Evolutionary conservation across 1,140 invertebrate genomes (phyloP).

Genomic region (Megalopta genalis): DNA sequence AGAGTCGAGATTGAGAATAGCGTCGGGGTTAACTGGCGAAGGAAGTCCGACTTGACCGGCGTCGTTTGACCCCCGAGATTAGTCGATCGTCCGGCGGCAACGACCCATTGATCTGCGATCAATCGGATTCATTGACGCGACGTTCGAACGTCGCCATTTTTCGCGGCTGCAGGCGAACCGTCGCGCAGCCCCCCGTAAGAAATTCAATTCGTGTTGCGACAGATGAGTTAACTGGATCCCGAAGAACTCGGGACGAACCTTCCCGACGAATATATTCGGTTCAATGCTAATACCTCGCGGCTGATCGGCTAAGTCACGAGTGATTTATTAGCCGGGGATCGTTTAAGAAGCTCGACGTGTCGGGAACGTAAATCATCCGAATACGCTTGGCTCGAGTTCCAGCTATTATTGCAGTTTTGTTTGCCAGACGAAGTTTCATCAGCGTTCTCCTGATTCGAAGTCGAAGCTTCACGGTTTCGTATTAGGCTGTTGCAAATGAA

Average conservation of each 20-base stretch:
- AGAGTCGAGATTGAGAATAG: constrained; percentile 78
- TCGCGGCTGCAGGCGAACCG: constrained; percentile 25
- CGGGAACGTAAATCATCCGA: too few relatives aligned
- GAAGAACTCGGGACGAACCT: neutral
- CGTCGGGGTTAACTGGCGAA: constrained; percentile 74
- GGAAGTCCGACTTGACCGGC: constrained; percentile 73
- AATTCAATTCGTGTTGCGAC: constrained; percentile 15
- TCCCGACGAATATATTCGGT: neutral
- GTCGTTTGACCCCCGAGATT: constrained; percentile 72
- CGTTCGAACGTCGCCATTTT: constrained; percentile 50
- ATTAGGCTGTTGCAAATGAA: too few relatives aligned
- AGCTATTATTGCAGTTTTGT: too few relatives aligned
- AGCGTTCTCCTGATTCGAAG: too few relatives aligned
- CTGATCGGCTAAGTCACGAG: neutral
- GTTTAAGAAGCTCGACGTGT: too few relatives aligned
- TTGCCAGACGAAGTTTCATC: too few relatives aligned
- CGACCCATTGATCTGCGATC: constrained; percentile 78
- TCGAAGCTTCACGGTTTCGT: too few relatives aligned
- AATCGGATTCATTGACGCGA: constrained; percentile 78
- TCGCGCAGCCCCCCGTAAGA: neutral
- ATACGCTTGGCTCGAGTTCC: too few relatives aligned
- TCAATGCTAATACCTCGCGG: neutral
- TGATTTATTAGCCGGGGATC: too few relatives aligned
- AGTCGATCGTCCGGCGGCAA: constrained; percentile 62
- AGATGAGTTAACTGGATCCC: neutral